These are phyloP conservation scores for Hydrochoerus hydrochaeris DNA, from an alignment of 2,113 vertebrate genomes.

Conservation along the genomic window DNA sequence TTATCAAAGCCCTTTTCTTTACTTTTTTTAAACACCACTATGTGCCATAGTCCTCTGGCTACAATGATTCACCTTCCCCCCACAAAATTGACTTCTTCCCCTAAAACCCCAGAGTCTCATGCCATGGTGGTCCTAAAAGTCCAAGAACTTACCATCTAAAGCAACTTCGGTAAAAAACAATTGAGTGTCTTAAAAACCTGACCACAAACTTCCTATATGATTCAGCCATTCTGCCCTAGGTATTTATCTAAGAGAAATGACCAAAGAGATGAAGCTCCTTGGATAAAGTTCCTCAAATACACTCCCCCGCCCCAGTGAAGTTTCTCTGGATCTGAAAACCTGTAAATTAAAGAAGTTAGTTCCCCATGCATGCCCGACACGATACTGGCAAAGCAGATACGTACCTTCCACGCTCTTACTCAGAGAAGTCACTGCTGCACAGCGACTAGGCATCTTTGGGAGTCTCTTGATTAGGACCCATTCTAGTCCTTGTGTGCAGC, in stretches of 20 bases:
- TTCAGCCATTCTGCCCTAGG: background rate
- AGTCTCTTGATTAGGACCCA: background rate
- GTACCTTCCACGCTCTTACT: background rate
- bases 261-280: background rate
- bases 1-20: background rate
- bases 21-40: background rate
- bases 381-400: background rate
- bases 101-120: background rate
- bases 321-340: background rate
- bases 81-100: slow-evolving; percentile 22
- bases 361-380: background rate
- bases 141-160: background rate
- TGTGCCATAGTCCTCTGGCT: background rate
- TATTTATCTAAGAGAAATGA: background rate
- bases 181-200: slow-evolving; percentile 4
- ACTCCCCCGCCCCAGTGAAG: background rate
- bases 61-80: background rate
- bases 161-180: background rate
- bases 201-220: background rate
- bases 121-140: background rate
- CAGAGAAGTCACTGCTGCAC: background rate
- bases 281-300: background rate
- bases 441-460: background rate
- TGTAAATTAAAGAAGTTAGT: background rate
- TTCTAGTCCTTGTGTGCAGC: background rate